These are phyloP conservation scores for Cathartes aura DNA, from an alignment of 2,113 vertebrate genomes.

Conservation along the genomic window DNA sequence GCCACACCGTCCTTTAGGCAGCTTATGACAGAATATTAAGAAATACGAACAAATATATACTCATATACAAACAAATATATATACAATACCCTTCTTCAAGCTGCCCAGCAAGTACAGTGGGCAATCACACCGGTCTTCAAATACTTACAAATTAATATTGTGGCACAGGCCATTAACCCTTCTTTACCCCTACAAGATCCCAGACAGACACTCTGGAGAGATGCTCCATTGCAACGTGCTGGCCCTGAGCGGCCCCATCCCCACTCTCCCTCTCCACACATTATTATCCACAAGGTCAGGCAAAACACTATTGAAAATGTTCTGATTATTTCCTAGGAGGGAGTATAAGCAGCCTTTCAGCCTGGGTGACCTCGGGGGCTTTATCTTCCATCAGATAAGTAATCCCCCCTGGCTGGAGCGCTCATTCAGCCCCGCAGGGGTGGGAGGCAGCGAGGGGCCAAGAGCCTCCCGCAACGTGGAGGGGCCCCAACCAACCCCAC, in stretches of 20 bases:
- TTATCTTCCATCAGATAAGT: not conserved
- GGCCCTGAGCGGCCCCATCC: not conserved
- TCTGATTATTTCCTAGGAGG: not conserved
- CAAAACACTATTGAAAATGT: not conserved
- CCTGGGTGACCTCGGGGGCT: not conserved
- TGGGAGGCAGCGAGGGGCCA: not conserved
- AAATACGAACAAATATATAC: not conserved
- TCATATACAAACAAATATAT: not conserved
- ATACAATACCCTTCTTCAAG: not conserved
- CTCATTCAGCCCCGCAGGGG: not conserved
- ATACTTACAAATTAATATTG: not conserved
- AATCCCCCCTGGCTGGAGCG: not conserved
- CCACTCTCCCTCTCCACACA: fast-evolving
- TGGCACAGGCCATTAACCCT: not conserved
- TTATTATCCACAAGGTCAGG: not conserved
- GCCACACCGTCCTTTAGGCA: not conserved
- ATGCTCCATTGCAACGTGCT: fast-evolving
- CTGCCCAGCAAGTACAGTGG: not conserved
- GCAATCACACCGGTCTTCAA: not conserved
- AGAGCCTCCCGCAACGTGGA: not conserved
- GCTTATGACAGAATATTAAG: not conserved
- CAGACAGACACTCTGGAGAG: not conserved
- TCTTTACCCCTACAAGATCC: not conserved
- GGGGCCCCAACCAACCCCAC: too few relatives aligned
- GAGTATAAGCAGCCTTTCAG: not conserved